Conservation (phyloP, 2,797 vertebrate genomes). For the Platalea minor region DNA sequence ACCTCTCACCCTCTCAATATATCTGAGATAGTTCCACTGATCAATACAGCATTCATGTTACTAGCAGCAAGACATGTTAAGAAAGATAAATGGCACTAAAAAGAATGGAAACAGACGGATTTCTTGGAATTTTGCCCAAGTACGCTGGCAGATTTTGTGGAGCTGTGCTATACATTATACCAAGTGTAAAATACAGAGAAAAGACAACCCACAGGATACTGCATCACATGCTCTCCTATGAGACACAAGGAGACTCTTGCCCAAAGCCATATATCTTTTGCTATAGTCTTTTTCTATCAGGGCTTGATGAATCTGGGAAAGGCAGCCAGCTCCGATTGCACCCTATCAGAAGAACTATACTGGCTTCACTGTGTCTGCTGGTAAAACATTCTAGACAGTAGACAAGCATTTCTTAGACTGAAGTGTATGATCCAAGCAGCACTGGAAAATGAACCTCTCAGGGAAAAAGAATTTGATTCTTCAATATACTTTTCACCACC, state of each 20-base stretch:
- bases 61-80: background rate
- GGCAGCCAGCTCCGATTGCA: background rate
- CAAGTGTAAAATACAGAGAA: background rate
- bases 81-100: background rate
- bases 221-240: background rate
- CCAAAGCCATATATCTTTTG: background rate
- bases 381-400: background rate
- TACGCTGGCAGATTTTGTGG: background rate
- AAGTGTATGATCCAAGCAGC: background rate
- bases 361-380: background rate
- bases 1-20: background rate
- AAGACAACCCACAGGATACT: background rate
- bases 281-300: background rate
- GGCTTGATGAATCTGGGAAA: background rate
- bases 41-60: background rate
- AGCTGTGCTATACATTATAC: background rate
- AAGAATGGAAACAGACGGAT: background rate
- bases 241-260: background rate
- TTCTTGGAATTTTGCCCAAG: background rate
- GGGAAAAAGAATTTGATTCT: background rate
- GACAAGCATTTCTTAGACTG: background rate
- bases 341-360: background rate
- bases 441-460: background rate
- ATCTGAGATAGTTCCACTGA: background rate
- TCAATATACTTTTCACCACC: background rate